Percentiles rank a stretch among this genome's conserved stretches.
Conservation (phyloP, 2,888 invertebrate species). For the Pachycephus smyrnensis region DNA sequence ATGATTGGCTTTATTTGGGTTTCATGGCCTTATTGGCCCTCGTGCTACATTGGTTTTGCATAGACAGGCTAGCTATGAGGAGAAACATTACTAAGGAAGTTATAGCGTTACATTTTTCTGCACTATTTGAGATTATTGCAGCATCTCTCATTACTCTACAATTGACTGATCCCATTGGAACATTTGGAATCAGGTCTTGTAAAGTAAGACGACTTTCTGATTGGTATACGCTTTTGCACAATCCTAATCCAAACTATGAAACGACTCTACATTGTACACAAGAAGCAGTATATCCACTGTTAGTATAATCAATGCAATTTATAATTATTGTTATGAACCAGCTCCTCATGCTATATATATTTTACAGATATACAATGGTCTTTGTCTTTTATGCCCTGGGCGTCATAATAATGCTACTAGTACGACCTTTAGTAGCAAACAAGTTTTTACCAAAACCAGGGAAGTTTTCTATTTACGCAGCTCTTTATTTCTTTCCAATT, state of each 20-base stretch:
- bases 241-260: conserved; percentile 93
- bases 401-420: conserved; percentile 80
- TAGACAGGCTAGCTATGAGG: conserved; percentile 83
- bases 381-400: conserved; percentile 90
- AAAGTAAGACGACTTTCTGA: conserved; percentile 85
- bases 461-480: conserved; percentile 89
- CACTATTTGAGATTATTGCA: conserved; percentile 82
- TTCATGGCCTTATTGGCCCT: conserved; percentile 93
- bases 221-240: conserved; percentile 96
- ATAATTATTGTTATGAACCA: not conserved
- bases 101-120: conserved; percentile 82
- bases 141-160: conserved; percentile 84
- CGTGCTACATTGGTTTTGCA: conserved; percentile 92
- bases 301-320: conserved; percentile 65
- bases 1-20: conserved; percentile 94
- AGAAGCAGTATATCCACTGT: conserved; percentile 98
- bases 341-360: conserved; percentile 8
- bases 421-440: conserved; percentile 81
- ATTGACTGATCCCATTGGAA: conserved; percentile 85
- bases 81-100: conserved; percentile 83
- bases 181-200: conserved; percentile 82
- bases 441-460: conserved; percentile 76
- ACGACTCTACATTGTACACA: conserved; percentile 93
- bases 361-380: conserved; percentile 87
- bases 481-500: conserved; percentile 93